Conservation (phyloP, 2,888 invertebrate species). For the Merodon equestris region DNA sequence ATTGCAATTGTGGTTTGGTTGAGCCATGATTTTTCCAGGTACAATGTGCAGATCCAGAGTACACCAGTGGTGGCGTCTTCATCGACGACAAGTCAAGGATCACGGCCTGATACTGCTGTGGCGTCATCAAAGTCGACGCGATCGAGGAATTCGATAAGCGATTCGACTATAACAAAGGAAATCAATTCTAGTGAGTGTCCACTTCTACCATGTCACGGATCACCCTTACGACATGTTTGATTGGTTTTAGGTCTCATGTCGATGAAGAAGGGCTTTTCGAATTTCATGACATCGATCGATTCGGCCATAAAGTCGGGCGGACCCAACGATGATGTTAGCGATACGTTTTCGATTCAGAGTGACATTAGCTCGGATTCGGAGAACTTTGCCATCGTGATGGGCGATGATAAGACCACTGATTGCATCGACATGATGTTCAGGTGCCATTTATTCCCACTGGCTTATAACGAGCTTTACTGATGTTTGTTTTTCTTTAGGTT, state of each 20-base stretch:
- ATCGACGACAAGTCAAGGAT: slow-evolving; percentile 74
- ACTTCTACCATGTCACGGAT: no score
- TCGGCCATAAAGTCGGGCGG: slow-evolving; percentile 86
- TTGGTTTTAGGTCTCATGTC: slow-evolving; percentile 82
- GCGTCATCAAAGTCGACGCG: slow-evolving; percentile 78
- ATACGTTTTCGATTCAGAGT: slow-evolving; percentile 87
- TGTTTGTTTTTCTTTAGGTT: no score
- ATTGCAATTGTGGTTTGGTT: not conserved
- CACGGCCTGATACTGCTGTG: slow-evolving; percentile 75
- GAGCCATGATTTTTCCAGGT: no score
- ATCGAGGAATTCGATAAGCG: slow-evolving; percentile 73
- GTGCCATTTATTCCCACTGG: slow-evolving; percentile 71
- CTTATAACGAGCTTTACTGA: not conserved
- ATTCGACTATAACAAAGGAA: slow-evolving; percentile 79
- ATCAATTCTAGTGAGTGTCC: slow-evolving; percentile 79
- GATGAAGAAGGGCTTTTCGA: slow-evolving; percentile 91
- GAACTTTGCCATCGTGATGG: slow-evolving; percentile 88
- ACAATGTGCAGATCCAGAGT: slow-evolving; percentile 78
- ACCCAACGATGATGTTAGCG: slow-evolving; percentile 84
- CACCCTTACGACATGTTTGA: not conserved
- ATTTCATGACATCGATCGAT: slow-evolving; percentile 90
- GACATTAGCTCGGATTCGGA: slow-evolving; percentile 94
- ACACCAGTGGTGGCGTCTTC: slow-evolving; percentile 75
- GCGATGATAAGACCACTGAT: slow-evolving; percentile 83
- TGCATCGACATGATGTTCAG: slow-evolving; percentile 86